These are phyloP conservation scores for Tortrix viridana DNA, from an alignment of 2,888 invertebrate genomes.

Conservation along the genomic window DNA sequence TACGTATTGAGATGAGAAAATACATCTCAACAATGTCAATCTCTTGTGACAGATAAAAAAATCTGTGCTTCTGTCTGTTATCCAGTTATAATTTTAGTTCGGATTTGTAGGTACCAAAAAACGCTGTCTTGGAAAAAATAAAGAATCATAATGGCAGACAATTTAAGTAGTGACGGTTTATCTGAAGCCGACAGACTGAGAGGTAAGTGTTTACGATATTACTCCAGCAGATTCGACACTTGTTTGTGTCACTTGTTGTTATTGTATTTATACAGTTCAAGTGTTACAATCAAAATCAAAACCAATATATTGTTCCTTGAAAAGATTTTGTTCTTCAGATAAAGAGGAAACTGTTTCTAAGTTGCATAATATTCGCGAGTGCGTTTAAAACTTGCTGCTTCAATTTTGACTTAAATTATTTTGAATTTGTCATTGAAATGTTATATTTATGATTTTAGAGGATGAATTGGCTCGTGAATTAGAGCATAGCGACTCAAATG, in stretches of 20 bases:
- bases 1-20: too few species aligned
- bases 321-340: too few species aligned
- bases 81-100: neutral
- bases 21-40: too few species aligned
- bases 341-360: too few species aligned
- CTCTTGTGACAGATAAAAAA: too few species aligned
- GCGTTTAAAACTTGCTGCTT: neutral
- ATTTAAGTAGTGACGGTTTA: constrained; percentile 63
- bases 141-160: constrained; percentile 63
- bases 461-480: constrained; percentile 76
- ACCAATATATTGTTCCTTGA: too few species aligned
- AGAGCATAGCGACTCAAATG: constrained; percentile 79
- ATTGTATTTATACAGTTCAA: too few species aligned
- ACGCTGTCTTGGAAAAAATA: neutral
- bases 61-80: neutral
- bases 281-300: too few species aligned
- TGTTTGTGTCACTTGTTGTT: neutral
- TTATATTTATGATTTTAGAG: constrained; percentile 57
- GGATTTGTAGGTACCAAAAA: neutral
- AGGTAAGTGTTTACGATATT: constrained; percentile 52
- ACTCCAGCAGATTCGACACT: neutral
- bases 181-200: constrained; percentile 72
- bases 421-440: neutral
- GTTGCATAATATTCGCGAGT: too few species aligned
- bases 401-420: neutral